Percentiles rank a stretch among this genome's conserved stretches.
These are phyloP conservation scores for Lacerta viridis DNA, from an alignment of 2,797 vertebrate genomes.

Conservation along the genomic window DNA sequence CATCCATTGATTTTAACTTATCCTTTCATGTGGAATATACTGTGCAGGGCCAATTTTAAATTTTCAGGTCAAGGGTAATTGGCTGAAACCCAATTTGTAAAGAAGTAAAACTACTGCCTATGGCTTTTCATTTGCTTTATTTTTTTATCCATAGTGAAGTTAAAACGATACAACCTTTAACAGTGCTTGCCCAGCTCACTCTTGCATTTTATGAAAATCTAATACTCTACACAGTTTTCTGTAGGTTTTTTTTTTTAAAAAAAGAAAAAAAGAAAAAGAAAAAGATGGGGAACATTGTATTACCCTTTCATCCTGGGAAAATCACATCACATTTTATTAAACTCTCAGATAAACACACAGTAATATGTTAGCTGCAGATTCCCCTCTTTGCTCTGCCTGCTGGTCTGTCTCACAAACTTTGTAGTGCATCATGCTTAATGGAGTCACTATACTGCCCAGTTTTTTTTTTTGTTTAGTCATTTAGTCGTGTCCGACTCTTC, in stretches of 20 bases:
- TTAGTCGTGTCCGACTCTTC: no score
- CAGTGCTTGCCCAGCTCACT: conserved; percentile 29
- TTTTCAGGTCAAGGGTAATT: conserved; percentile 3
- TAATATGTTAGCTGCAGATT: not conserved
- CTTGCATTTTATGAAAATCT: conserved; percentile 42
- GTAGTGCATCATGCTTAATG: conserved; percentile 53
- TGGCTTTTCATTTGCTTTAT: conserved; percentile 34
- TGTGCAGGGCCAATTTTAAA: not conserved
- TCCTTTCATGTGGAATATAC: not conserved
- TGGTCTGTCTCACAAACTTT: conserved; percentile 22
- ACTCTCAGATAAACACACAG: conserved; percentile 27
- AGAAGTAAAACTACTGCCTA: conserved; percentile 2
- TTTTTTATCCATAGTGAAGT: conserved; percentile 32
- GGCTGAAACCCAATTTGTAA: conserved; percentile 23
- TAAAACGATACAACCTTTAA: conserved; percentile 43
- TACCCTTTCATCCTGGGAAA: conserved; percentile 58
- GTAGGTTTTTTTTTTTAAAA: not conserved
- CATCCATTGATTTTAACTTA: conserved; percentile 13
- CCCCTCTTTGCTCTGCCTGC: not conserved
- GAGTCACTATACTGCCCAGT: conserved; percentile 15
- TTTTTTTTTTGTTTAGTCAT: no score
- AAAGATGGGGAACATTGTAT: conserved; percentile 19
- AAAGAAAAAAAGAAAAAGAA: no score
- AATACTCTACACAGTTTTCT: conserved; percentile 40
- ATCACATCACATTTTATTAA: conserved; percentile 53